These are phyloP conservation scores for Eremobia ochroleuca DNA, from an alignment of 2,888 invertebrate genomes.

Conservation along the genomic window DNA sequence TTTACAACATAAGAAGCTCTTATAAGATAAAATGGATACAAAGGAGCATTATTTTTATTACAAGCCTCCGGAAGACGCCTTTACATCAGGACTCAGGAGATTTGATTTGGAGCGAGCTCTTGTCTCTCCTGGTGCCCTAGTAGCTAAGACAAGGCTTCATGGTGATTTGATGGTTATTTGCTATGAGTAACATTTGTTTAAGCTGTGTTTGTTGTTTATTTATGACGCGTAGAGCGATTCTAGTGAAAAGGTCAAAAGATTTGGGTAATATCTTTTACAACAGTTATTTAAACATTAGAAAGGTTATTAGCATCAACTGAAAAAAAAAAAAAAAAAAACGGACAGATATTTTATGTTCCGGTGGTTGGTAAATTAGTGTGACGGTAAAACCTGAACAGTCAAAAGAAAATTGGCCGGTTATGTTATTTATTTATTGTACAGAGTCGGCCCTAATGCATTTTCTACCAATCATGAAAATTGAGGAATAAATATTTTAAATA, in stretches of 20 bases:
- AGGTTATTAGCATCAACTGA: background rate
- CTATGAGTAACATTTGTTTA: background rate
- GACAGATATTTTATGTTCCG: background rate
- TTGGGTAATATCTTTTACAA: background rate
- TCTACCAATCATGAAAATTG: too few species aligned
- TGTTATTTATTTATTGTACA: too few species aligned
- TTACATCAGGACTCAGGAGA: conserved; percentile 26
- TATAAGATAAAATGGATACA: too few species aligned
- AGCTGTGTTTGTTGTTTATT: background rate
- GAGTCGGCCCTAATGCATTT: too few species aligned
- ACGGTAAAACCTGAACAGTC: background rate
- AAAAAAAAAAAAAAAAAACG: too few species aligned
- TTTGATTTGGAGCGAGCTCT: conserved; percentile 50
- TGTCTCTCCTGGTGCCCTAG: conserved; percentile 15
- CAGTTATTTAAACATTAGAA: background rate
- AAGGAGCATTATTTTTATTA: conserved; percentile 7
- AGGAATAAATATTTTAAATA: too few species aligned
- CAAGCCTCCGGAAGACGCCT: background rate
- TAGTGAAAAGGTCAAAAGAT: background rate
- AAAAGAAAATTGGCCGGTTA: background rate
- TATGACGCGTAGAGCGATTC: background rate
- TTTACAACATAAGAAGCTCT: background rate
- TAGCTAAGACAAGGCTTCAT: conserved; percentile 18
- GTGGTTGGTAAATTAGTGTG: background rate
- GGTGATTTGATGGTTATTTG: conserved; percentile 23